These are phyloP conservation scores for Meandrina meandrites DNA, from an alignment of 92 coral and sea anemone species.

Conservation along the genomic window DNA sequence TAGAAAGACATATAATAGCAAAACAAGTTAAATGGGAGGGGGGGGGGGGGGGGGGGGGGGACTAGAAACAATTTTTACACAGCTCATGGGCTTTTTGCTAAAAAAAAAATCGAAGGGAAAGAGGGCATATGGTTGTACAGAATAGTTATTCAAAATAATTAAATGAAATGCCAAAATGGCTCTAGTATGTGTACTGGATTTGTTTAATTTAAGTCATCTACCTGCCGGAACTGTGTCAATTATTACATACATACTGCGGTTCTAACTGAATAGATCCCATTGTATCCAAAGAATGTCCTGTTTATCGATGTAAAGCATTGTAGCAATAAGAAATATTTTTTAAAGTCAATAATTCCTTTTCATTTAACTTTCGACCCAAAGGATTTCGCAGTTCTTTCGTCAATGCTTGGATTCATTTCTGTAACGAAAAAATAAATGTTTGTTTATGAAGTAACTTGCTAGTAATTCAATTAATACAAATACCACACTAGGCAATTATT, in stretches of 20 bases:
- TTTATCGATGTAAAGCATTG: constrained; percentile 2
- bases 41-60: not conserved
- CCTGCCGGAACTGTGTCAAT: not conserved
- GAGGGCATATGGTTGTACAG: not conserved
- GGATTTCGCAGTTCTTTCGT: constrained; percentile 41
- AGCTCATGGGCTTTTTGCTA: not conserved
- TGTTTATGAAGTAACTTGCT: not conserved
- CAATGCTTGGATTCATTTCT: constrained; percentile 35
- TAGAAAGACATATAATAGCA: no score
- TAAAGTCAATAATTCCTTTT: not conserved
- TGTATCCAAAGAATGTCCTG: not conserved
- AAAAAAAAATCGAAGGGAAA: not conserved
- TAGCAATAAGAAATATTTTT: not conserved
- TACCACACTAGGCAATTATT: not conserved
- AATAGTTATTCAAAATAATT: not conserved
- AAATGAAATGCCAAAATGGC: not conserved
- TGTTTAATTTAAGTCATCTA: not conserved
- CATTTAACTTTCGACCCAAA: not conserved
- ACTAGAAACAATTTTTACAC: not conserved
- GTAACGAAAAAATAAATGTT: not conserved
- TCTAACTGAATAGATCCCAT: not conserved
- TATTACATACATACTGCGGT: not conserved
- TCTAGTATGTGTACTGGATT: not conserved
- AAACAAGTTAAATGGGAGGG: no score
- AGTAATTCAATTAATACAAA: not conserved